A percentile compares a stretch with the other conserved stretches of the same genome.
phyloP scores from a whole-genome alignment of 2,888 invertebrate species.

The Scotopteryx bipunctaria region DNA sequence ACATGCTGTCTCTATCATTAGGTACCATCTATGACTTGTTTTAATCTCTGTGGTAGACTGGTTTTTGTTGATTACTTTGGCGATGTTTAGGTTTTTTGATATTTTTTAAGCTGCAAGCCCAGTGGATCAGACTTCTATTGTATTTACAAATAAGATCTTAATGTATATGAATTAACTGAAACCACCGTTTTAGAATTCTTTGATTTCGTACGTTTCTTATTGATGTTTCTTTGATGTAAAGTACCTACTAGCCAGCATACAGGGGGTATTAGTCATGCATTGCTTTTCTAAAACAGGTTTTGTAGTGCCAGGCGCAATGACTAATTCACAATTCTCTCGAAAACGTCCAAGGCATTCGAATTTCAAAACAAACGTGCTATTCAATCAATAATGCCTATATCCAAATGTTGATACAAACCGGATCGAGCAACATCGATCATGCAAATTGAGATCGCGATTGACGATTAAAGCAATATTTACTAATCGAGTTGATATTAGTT shows the following conservation, averaged over 20 bases:
- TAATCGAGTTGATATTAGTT: not conserved
- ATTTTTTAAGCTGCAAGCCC: too few species aligned
- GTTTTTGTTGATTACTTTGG: not conserved
- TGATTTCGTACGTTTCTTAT: too few species aligned
- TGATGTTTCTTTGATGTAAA: too few species aligned
- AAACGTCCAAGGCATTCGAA: constrained; percentile 46
- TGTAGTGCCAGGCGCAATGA: not conserved
- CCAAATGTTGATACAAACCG: constrained; percentile 53
- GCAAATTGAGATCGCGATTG: constrained; percentile 30
- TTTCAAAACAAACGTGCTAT: constrained; percentile 58
- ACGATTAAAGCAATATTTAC: not conserved
- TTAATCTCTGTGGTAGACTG: not conserved
- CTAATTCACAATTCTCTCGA: constrained; percentile 40
- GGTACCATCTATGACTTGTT: constrained; percentile 18
- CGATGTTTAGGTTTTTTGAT: too few species aligned
- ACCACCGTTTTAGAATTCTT: too few species aligned
- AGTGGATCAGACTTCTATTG: too few species aligned
- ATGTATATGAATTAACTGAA: too few species aligned
- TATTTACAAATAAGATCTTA: too few species aligned
- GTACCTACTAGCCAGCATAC: too few species aligned
- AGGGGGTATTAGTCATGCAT: not conserved
- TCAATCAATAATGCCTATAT: constrained; percentile 50
- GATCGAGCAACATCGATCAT: constrained; percentile 41
- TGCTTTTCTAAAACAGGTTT: not conserved
- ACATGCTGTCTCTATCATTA: constrained; percentile 33